phyloP scores from a whole-genome alignment of 1,140 invertebrate species.

The Globodera rostochiensis region DNA sequence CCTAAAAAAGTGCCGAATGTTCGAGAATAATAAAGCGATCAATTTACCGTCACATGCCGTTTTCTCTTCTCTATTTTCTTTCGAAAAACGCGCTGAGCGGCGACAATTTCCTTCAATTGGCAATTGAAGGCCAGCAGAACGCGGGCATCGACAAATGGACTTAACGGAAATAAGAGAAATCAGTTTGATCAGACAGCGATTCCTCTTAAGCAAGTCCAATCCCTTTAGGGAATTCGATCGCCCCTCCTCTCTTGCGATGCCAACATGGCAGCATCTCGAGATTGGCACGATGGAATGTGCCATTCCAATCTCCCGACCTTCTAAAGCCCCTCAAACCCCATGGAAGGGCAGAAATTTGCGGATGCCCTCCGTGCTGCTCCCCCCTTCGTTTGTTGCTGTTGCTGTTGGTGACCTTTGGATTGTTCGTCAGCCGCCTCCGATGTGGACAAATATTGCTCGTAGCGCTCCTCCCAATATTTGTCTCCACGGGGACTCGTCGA shows the following conservation, averaged over 20 bases:
- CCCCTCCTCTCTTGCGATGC: background rate
- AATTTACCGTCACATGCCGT: slow-evolving; percentile 32
- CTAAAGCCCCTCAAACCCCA: background rate
- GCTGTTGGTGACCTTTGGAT: background rate
- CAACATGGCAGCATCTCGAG: too few relatives aligned
- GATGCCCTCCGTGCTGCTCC: background rate
- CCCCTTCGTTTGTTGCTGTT: background rate
- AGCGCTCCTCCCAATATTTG: slow-evolving; percentile 7
- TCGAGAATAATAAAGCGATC: slow-evolving; percentile 12
- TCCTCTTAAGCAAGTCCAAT: background rate
- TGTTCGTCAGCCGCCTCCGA: background rate
- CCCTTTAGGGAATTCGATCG: background rate
- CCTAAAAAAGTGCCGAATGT: slow-evolving; percentile 42
- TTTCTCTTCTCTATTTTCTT: slow-evolving; percentile 47
- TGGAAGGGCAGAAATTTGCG: background rate
- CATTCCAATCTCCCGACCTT: too few relatives aligned
- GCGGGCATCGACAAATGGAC: background rate
- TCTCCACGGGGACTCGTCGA: background rate
- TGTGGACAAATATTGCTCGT: background rate
- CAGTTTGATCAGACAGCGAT: background rate
- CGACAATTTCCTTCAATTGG: slow-evolving; percentile 42
- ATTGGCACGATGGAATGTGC: too few relatives aligned
- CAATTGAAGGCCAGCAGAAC: slow-evolving; percentile 33
- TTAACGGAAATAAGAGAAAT: slow-evolving; percentile 8
- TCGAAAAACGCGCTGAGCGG: slow-evolving; percentile 45